Evolutionary conservation across 2,888 invertebrate species (phyloP).

Genomic region (Bellardia pandia): DNA sequence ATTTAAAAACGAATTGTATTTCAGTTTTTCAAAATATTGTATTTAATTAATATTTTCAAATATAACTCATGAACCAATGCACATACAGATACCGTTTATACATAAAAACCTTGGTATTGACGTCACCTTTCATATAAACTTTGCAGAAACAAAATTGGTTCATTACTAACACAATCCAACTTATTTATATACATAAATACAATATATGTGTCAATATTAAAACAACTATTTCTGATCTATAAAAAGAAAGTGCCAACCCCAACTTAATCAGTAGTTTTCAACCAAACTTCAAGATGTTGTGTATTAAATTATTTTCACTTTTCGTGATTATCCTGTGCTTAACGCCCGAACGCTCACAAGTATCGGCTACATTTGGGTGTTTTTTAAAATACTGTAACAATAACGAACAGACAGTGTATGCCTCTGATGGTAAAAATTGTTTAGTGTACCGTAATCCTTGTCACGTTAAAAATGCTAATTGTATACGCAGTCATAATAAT

Average conservation of each 20-base stretch:
- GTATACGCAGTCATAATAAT: constrained; percentile 41
- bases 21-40: too few relatives aligned
- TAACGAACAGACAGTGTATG: constrained; percentile 55
- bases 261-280: too few relatives aligned
- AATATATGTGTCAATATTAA: too few relatives aligned
- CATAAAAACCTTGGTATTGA: too few relatives aligned
- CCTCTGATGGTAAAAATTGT: constrained; percentile 55
- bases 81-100: too few relatives aligned
- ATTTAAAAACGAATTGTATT: too few relatives aligned
- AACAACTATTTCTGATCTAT: background rate
- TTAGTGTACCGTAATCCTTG: constrained; percentile 55
- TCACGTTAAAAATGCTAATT: constrained; percentile 44
- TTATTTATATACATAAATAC: too few relatives aligned
- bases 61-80: too few relatives aligned
- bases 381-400: constrained; percentile 8
- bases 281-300: constrained; percentile 3
- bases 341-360: background rate
- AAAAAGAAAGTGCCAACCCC: background rate
- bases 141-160: too few relatives aligned
- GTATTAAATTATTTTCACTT: background rate
- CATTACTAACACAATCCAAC: too few relatives aligned
- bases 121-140: too few relatives aligned
- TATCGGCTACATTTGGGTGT: background rate
- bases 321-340: background rate
- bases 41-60: too few relatives aligned